Conservation (phyloP, 2,113 vertebrate genomes). For the Apodemus speciosus region DNA sequence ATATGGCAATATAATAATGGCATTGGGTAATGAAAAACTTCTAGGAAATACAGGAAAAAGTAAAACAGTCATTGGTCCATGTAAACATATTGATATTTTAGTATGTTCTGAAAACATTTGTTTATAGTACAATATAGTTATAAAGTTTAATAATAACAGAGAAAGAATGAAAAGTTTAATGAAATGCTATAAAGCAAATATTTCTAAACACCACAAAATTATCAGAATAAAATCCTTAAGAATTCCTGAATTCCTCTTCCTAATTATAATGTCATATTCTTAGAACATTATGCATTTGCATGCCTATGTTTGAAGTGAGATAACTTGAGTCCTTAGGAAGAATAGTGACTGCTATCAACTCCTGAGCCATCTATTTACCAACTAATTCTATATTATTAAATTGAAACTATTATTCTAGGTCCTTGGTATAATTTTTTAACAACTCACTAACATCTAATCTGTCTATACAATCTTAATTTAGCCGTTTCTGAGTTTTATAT, state of each 20-base stretch:
- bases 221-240: background rate
- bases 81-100: conserved; percentile 12
- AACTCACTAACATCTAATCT: conserved; percentile 7
- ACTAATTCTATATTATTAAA: background rate
- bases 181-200: background rate
- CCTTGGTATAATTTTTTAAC: conserved; percentile 41
- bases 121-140: background rate
- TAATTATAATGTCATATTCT: background rate
- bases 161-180: conserved; percentile 14
- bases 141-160: background rate
- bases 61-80: background rate
- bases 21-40: too few species aligned
- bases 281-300: background rate
- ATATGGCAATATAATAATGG: too few species aligned
- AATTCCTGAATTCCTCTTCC: background rate
- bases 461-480: background rate
- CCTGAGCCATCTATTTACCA: background rate
- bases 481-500: background rate
- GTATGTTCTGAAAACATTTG: background rate
- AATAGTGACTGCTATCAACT: background rate
- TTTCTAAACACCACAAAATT: conserved; percentile 37
- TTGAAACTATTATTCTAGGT: background rate
- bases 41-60: background rate
- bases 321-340: background rate
- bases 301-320: background rate